Base-by-base conservation (phyloP, 2,888 invertebrate genomes). In the Autographa gamma region DNA sequence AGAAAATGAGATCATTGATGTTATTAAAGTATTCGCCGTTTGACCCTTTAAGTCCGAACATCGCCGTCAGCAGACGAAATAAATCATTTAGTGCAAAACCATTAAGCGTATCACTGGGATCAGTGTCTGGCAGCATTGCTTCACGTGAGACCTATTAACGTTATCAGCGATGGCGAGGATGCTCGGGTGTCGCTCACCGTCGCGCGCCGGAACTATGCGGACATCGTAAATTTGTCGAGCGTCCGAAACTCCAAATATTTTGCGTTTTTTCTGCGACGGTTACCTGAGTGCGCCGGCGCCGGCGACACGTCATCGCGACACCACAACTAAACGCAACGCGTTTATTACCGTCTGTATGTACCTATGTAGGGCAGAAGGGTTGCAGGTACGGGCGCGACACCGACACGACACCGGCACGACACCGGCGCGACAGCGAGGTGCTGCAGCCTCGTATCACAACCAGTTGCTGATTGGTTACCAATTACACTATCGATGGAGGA, bases 331-430 rank as follows among this genome's bases (percentile, higher is more conserved):
- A 63, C 66, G 62, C 68, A 34, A 60, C 66, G 58, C 64, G 64
- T 71, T 82, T 76, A 76, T 80, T 68, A 60, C 66, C 18, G 73
- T 70, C 80, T 77, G 71, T 66, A 74, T 65, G 48, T 48, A n/a
- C 48, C n/a, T 48, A 48, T n/a, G 80, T 74, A 80, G 70, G 77
- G 75, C 81, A 81, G 77, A 83, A 81, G 81, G 81, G 81, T 81
- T 79, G 83, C 83, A 82, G 83, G 79, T 82, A 82, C 73, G 43
- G 14, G 58, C 48, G 5, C 43, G 43, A 48, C 7, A 48, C 48
- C 48, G n/a, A 38, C 9, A 11, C 11, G 38, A 11, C 9, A 11
- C 38, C 2, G 11, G 11, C n/a, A n/a, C 48, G 16, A 48, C n/a
- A 8, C n/a, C 16, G 43, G 43, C 43, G 43, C 43, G 43, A 43